Evolutionary conservation across 2,797 vertebrate genomes (phyloP), one percentile per base, ranked within the genome.

Genomic region (Hozukius guyotensis): DNA sequence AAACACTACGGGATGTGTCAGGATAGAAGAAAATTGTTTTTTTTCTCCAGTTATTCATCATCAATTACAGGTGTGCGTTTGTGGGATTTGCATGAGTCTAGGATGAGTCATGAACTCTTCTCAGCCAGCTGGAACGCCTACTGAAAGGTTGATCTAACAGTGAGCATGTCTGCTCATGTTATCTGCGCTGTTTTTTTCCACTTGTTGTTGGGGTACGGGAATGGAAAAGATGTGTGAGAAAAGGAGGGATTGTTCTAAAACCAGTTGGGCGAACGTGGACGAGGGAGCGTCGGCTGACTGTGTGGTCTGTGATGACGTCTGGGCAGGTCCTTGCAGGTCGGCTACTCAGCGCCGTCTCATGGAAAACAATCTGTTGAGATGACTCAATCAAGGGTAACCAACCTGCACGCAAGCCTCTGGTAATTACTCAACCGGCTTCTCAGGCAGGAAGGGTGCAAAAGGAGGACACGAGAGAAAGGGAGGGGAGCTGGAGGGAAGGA

Each of bases 331-430:
- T 68, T 61, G 90, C 94, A 94, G 84, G 93, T 93, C 72, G 72
- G 59, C 80, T 72, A 80, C 86, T 63, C 75, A 46, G 75, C 8
- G 73, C 27, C 25, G 77, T 73, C 76, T 86, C 76, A 72, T 25
- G 63, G 62, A 91, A 88, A 91, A 89, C 87, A 89, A 90, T 86
- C 90, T 83, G 89, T 86, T 75, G 78, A 87, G 88, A 85, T 91
- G 93, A 94, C 81, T 94, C 92, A 92, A 88, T 87, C 86, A 71
- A 88, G 89, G 88, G 90, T 89, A 90, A 89, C 88, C 80, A 70
- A 87, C 85, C 78, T 71, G 90, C 92, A 94, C 87, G 88, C 90
- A 90, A 92, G 82, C 72, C 79, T 81, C 69, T 83, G 75, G 87
- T 90, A 89, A 88, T 91, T 91, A 86, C 73, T 88, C 78, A 90